Conservation (phyloP, 2,888 invertebrate genomes). For the Epinotia bilunana region DNA sequence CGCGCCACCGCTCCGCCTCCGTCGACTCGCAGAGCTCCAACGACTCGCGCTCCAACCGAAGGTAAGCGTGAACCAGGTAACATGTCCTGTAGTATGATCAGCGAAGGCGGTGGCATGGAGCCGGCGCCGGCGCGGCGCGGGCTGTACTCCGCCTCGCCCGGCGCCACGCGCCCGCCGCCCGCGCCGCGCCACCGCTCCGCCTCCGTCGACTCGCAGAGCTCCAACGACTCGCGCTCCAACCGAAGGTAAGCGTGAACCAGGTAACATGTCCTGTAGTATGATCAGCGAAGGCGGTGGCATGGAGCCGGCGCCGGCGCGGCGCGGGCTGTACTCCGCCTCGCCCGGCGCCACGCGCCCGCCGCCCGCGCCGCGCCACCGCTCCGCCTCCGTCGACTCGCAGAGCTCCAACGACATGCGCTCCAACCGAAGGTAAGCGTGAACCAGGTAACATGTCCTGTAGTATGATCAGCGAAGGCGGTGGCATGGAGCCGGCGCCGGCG, state of each 20-base stretch:
- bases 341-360: slow-evolving; percentile 87
- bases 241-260: slow-evolving; percentile 48
- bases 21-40: too few species aligned
- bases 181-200: slow-evolving; percentile 88
- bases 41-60: too few species aligned
- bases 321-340: slow-evolving; percentile 86
- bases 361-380: slow-evolving; percentile 87
- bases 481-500: slow-evolving; percentile 68
- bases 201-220: slow-evolving; percentile 90
- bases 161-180: slow-evolving; percentile 93
- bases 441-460: background rate
- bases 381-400: slow-evolving; percentile 89
- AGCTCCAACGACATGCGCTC: slow-evolving; percentile 93
- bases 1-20: too few species aligned
- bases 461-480: slow-evolving; percentile 16
- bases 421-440: slow-evolving; percentile 67
- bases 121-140: slow-evolving; percentile 68
- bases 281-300: slow-evolving; percentile 12
- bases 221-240: slow-evolving; percentile 92
- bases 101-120: too few species aligned
- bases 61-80: too few species aligned
- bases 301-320: slow-evolving; percentile 69
- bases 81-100: too few species aligned
- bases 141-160: slow-evolving; percentile 86
- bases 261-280: slow-evolving; percentile 12